Percentiles rank a stretch among this genome's conserved stretches.
Evolutionary conservation across 2,113 vertebrate species (phyloP).

Genomic region (Euleptes europaea): DNA sequence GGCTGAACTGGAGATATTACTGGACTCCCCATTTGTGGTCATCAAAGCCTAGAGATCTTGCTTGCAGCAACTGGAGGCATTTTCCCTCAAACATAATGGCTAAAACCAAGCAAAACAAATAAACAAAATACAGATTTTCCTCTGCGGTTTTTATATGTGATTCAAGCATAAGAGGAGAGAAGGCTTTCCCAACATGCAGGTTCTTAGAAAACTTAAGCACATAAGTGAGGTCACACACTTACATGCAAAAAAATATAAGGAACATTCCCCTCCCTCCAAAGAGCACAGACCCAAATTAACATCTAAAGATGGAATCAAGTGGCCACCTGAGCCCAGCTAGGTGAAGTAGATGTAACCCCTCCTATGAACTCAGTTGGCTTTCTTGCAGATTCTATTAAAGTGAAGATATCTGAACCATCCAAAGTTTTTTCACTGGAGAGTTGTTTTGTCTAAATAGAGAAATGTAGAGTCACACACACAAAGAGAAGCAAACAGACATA

Average conservation of each 20-base stretch:
- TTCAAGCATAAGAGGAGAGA: conserved; percentile 24
- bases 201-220: not conserved
- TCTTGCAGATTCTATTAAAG: conserved; percentile 81
- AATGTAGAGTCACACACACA: conserved; percentile 77
- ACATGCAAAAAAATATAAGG: not conserved
- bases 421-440: conserved; percentile 78
- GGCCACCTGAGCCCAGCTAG: conserved; percentile 88
- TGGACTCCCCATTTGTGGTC: no score
- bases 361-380: conserved; percentile 88
- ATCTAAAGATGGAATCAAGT: conserved; percentile 53
- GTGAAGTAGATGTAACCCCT: conserved; percentile 82
- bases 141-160: not conserved
- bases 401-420: conserved; percentile 84
- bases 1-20: no score
- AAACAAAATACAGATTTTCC: not conserved
- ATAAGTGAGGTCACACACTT: not conserved
- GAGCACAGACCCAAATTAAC: conserved; percentile 47
- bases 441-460: conserved; percentile 86
- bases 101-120: conserved; percentile 47
- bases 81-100: conserved; percentile 26
- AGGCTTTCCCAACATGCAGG: not conserved
- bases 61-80: no score
- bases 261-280: not conserved
- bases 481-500: conserved; percentile 15
- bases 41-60: no score